Evolutionary conservation across 1,140 invertebrate genomes (phyloP).

Genomic region (Drosophila prosaltans): DNA sequence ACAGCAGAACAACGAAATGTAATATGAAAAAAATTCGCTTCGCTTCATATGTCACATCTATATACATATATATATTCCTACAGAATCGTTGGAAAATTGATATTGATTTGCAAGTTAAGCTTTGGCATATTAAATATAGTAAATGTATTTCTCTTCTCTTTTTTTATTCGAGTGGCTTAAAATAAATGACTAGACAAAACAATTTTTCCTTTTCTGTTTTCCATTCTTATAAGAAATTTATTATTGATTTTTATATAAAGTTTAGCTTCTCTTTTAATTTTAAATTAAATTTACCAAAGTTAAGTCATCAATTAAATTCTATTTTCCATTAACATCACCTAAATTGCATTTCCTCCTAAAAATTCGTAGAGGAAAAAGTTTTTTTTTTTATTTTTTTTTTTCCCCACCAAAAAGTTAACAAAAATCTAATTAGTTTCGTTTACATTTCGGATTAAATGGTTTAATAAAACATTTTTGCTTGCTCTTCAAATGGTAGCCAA

Average conservation of each 20-base stretch:
- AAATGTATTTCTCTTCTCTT: too few species aligned
- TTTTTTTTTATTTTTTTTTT: not conserved
- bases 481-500: constrained; percentile 28
- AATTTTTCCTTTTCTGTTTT: too few species aligned
- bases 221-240: too few species aligned
- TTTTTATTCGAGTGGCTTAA: constrained; percentile 27
- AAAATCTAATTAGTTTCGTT: constrained; percentile 72
- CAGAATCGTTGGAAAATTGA: constrained; percentile 40
- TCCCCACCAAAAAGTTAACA: constrained; percentile 43
- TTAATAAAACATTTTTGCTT: constrained; percentile 44
- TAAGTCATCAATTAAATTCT: not conserved
- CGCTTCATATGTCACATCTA: constrained; percentile 36
- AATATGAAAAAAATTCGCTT: constrained; percentile 10
- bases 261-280: too few species aligned
- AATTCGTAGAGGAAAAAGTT: constrained; percentile 45
- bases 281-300: not conserved
- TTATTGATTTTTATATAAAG: too few species aligned
- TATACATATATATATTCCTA: not conserved
- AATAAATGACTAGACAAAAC: constrained; percentile 14
- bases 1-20: constrained; percentile 25
- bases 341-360: constrained; percentile 16
- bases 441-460: constrained; percentile 63
- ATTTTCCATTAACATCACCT: not conserved
- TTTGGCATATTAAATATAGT: constrained; percentile 62
- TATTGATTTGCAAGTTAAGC: constrained; percentile 72